phyloP scores from a whole-genome alignment of 2,113 vertebrate genomes.

The Coptodon rendalli region DNA sequence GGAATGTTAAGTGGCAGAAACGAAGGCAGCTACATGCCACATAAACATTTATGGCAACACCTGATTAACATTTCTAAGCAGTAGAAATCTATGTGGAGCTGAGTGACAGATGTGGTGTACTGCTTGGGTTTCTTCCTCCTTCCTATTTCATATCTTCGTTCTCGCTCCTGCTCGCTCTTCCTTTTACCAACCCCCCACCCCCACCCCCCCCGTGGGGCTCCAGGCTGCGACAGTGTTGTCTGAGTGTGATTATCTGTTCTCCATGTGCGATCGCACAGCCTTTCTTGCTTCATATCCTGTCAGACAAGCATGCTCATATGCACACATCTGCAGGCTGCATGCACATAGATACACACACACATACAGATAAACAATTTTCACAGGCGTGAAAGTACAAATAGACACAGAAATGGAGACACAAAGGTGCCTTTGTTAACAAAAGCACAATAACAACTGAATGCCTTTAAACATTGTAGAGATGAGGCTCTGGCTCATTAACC shows the following conservation, averaged over 20 bases:
- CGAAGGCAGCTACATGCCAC: not conserved
- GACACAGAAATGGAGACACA: not conserved
- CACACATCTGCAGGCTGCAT: not conserved
- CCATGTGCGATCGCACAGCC: not conserved
- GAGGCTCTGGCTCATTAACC: not conserved
- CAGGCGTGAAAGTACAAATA: not conserved
- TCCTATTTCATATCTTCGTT: not conserved
- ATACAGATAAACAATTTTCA: not conserved
- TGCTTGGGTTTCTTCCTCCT: not conserved
- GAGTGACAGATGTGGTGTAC: not conserved
- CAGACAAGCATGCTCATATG: not conserved
- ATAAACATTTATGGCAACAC: not conserved
- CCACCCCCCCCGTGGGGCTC: not conserved
- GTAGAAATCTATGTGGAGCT: not conserved
- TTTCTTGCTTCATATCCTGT: conserved; percentile 12
- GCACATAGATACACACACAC: not conserved
- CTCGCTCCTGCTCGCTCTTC: not conserved
- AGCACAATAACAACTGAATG: not conserved
- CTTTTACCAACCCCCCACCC: not conserved
- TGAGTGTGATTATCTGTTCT: conserved; percentile 25
- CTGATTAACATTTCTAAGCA: not conserved
- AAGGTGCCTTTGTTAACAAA: not conserved
- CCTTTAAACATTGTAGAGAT: not conserved
- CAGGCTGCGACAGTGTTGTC: conserved; percentile 18
- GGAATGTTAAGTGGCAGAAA: not conserved